A percentile compares a stretch with the other conserved stretches of the same genome.
Evolutionary conservation across 2,888 invertebrate species (phyloP).

Genomic region (Meganola albula): DNA sequence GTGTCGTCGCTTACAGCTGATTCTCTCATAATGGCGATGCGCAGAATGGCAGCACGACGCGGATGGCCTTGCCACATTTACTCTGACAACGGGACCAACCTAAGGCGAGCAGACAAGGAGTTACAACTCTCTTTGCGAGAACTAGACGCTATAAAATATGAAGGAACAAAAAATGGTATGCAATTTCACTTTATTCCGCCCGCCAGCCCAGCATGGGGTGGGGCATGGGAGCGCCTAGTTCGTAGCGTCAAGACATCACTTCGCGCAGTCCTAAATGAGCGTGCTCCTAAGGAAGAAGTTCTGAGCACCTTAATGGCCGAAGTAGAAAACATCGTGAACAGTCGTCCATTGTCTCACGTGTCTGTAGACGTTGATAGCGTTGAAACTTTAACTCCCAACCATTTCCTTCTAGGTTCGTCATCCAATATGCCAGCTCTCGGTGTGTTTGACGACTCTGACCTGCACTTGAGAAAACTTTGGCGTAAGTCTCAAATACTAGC

Average conservation of each 20-base stretch:
- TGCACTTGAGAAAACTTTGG: not conserved
- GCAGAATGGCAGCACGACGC: slow-evolving; percentile 23
- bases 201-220: not conserved
- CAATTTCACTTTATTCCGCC: not conserved
- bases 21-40: slow-evolving; percentile 20
- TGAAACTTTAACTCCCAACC: not conserved
- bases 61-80: too few relatives aligned
- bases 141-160: too few relatives aligned
- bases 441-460: not conserved
- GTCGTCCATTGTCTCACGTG: not conserved
- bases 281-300: not conserved
- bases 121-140: slow-evolving; percentile 9
- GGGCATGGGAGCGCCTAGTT: not conserved
- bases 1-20: slow-evolving; percentile 15
- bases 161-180: not conserved
- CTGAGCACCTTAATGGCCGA: not conserved
- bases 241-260: not conserved
- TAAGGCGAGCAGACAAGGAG: slow-evolving; percentile 18
- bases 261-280: not conserved
- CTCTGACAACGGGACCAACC: too few relatives aligned
- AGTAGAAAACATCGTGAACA: not conserved
- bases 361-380: not conserved
- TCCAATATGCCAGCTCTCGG: not conserved
- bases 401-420: not conserved
- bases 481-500: slow-evolving; percentile 5